Percentiles rank a stretch among this genome's conserved stretches.
These are phyloP conservation scores for Clepsis dumicolana DNA, from an alignment of 2,888 invertebrate genomes.

Conservation along the genomic window DNA sequence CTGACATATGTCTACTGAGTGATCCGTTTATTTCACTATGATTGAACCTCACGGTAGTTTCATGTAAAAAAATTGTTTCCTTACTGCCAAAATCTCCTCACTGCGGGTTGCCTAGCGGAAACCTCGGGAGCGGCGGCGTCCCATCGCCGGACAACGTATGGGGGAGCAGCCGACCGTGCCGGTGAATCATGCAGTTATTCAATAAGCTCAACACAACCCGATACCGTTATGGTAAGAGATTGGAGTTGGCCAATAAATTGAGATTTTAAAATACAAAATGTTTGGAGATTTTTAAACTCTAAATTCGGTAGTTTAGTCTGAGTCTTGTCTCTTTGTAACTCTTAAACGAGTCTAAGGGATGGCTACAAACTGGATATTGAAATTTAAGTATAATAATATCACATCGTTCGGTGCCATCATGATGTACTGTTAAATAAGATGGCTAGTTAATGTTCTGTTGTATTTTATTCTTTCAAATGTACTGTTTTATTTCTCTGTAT, in stretches of 20 bases:
- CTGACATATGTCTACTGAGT: too few species aligned
- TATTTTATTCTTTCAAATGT: too few species aligned
- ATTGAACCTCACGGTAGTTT: too few species aligned
- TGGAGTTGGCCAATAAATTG: slow-evolving; percentile 12
- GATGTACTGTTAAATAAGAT: too few species aligned
- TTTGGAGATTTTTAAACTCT: slow-evolving; percentile 1
- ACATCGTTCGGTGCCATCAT: too few species aligned
- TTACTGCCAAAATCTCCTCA: slow-evolving; percentile 8
- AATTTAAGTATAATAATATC: too few species aligned
- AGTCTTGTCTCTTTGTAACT: not conserved
- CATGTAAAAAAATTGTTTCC: too few species aligned
- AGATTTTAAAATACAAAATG: slow-evolving; percentile 3
- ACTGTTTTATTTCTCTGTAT: too few species aligned
- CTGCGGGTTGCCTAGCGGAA: slow-evolving; percentile 32
- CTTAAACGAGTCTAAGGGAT: not conserved
- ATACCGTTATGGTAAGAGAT: slow-evolving; percentile 27
- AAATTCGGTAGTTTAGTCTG: not conserved
- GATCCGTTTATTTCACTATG: too few species aligned
- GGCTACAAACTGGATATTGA: not conserved
- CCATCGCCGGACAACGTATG: slow-evolving; percentile 67
- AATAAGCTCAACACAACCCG: slow-evolving; percentile 67
- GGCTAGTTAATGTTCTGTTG: too few species aligned
- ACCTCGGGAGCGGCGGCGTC: slow-evolving; percentile 41
- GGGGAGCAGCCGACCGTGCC: slow-evolving; percentile 72
- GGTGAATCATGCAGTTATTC: slow-evolving; percentile 83